Evolutionary conservation across 2,888 invertebrate species (phyloP).

Genomic region (Xestia c-nigrum): DNA sequence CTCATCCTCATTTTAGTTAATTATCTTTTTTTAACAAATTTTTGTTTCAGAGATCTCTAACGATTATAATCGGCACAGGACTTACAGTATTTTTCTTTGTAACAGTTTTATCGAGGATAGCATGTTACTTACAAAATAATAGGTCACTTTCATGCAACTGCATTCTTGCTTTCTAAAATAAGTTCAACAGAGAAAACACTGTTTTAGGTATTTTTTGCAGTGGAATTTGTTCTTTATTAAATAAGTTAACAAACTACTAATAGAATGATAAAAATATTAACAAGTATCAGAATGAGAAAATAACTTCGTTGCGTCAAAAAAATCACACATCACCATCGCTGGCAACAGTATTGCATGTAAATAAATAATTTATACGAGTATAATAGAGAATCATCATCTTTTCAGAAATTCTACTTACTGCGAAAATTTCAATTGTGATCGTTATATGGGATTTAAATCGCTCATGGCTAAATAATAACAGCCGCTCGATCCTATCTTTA

Average conservation of each 20-base stretch:
- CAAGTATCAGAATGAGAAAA: not conserved
- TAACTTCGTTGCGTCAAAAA: not conserved
- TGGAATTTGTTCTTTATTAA: not conserved
- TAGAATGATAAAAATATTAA: not conserved
- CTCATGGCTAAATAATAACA: too few species aligned
- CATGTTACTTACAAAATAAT: not conserved
- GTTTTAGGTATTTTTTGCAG: not conserved
- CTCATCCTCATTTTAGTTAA: constrained; percentile 32
- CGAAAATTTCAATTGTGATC: not conserved
- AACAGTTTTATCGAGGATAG: not conserved
- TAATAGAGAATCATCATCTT: not conserved
- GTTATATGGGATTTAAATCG: not conserved
- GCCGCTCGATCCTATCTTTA: too few species aligned
- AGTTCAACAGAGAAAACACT: not conserved
- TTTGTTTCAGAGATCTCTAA: constrained; percentile 15
- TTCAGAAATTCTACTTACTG: not conserved
- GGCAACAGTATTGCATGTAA: not conserved
- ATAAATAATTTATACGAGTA: not conserved
- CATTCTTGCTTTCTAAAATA: not conserved
- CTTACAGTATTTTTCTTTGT: not conserved
- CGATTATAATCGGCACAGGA: not conserved
- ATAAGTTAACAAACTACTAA: not conserved
- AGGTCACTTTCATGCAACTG: not conserved
- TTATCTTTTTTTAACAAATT: constrained; percentile 24
- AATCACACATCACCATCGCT: not conserved